phyloP scores from a whole-genome alignment of 92 coral and sea anemone genomes.

The Parazoanthus swiftii region DNA sequence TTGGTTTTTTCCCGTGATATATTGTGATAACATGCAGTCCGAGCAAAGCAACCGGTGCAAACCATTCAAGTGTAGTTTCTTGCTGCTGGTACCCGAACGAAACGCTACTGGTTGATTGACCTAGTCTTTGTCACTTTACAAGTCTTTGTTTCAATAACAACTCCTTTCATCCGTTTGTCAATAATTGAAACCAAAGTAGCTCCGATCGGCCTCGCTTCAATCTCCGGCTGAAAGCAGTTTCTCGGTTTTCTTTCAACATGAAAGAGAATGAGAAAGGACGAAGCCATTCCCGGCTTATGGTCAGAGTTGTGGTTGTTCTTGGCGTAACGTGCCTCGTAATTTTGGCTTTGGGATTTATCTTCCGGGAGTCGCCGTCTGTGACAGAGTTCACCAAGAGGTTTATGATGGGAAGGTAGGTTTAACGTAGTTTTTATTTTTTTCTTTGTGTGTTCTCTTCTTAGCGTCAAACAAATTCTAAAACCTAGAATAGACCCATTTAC shows the following conservation, averaged over 20 bases:
- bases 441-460: background rate
- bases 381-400: slow-evolving; percentile 60
- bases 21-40: background rate
- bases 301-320: slow-evolving; percentile 17
- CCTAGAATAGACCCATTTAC: background rate
- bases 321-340: slow-evolving; percentile 44
- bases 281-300: background rate
- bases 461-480: background rate
- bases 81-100: background rate
- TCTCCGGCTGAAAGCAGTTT: background rate
- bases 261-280: background rate
- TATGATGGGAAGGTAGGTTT: slow-evolving; percentile 84
- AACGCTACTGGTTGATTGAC: background rate
- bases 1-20: background rate
- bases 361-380: slow-evolving; percentile 57
- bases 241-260: background rate
- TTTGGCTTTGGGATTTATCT: slow-evolving; percentile 52
- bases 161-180: background rate
- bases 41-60: background rate
- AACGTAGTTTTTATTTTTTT: background rate
- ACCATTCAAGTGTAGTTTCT: slow-evolving; percentile 6
- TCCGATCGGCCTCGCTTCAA: background rate
- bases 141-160: background rate
- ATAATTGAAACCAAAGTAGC: slow-evolving; percentile 3
- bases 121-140: background rate